phyloP scores from a whole-genome alignment of 2,888 invertebrate species.

The Drosophila anomelani region DNA sequence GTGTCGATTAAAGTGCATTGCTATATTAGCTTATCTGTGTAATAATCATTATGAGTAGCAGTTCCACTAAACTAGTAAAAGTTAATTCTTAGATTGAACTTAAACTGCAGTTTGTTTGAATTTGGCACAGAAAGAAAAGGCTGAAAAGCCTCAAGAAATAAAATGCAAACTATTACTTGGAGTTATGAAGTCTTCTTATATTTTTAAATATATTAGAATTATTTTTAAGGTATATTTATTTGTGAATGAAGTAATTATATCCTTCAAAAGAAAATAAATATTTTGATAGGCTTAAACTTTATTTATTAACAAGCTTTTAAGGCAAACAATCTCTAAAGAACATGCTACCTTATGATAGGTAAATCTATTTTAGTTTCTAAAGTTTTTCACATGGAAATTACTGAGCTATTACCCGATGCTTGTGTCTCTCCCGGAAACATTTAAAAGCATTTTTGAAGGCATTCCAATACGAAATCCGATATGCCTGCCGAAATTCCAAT shows the following conservation, averaged over 20 bases:
- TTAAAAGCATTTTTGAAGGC: constrained; percentile 37
- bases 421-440: background rate
- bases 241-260: no score
- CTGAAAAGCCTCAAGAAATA: background rate
- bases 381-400: background rate
- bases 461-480: constrained; percentile 36
- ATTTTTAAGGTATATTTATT: no score
- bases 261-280: no score
- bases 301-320: background rate
- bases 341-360: no score
- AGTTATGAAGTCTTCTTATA: no score
- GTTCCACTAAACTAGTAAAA: background rate
- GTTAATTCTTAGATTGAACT: background rate
- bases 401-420: background rate
- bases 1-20: constrained; percentile 19
- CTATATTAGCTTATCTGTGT: constrained; percentile 5
- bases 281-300: background rate
- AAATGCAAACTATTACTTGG: no score
- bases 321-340: background rate
- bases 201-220: no score
- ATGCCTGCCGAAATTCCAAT: constrained; percentile 14
- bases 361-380: background rate
- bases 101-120: background rate
- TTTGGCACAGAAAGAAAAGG: background rate
- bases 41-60: background rate